Evolutionary conservation across 2,113 vertebrate genomes (phyloP).

Genomic region (Plotosus lineatus): DNA sequence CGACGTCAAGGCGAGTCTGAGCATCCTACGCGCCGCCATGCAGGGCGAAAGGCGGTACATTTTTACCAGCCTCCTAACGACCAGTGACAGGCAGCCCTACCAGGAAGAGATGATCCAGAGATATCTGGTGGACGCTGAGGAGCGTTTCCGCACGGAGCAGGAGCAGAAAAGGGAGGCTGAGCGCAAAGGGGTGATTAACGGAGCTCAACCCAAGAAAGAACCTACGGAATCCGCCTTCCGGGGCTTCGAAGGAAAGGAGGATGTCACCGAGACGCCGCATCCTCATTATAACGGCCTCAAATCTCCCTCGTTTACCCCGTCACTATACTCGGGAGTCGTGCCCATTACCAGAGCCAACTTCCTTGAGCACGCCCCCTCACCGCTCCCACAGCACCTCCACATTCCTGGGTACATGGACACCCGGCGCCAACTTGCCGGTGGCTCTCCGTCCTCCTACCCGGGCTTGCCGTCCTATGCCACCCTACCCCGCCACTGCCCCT

Average conservation of each 20-base stretch:
- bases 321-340: constrained; percentile 78
- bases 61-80: constrained; percentile 85
- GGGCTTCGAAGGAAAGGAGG: constrained; percentile 58
- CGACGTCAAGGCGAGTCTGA: constrained; percentile 87
- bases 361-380: constrained; percentile 57
- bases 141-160: constrained; percentile 85
- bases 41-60: constrained; percentile 91
- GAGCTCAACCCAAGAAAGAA: constrained; percentile 64
- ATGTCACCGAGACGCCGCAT: constrained; percentile 54
- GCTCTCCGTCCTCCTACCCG: constrained; percentile 67
- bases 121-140: constrained; percentile 88
- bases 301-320: constrained; percentile 63
- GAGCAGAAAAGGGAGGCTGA: constrained; percentile 82
- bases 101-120: constrained; percentile 98
- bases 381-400: constrained; percentile 65
- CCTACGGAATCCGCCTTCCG: constrained; percentile 58
- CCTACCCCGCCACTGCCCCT: constrained; percentile 81
- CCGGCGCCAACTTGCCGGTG: constrained; percentile 85
- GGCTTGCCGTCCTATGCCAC: constrained; percentile 85
- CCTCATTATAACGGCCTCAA: constrained; percentile 62
- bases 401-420: constrained; percentile 75
- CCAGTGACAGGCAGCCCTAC: constrained; percentile 89
- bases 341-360: constrained; percentile 82
- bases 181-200: constrained; percentile 67
- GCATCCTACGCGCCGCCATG: constrained; percentile 86